A percentile compares a stretch with the other conserved stretches of the same genome.
phyloP scores from a whole-genome alignment of 2,113 vertebrate species.

The Sylvia atricapilla region DNA sequence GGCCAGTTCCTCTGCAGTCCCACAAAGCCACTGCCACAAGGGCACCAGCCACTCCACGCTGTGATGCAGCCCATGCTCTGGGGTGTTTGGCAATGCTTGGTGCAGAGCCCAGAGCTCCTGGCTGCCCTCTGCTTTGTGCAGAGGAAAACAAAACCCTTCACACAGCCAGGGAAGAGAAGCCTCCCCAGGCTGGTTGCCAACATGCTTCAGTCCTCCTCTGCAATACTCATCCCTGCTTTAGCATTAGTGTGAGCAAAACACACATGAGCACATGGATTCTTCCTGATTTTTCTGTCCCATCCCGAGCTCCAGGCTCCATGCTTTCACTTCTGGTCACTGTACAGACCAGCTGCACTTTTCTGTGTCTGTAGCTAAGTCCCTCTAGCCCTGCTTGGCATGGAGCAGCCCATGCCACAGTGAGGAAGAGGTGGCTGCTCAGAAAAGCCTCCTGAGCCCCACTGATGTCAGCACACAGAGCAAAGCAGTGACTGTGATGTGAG shows the following conservation, averaged over 20 bases:
- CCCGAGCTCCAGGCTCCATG: not conserved
- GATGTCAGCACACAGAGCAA: not conserved
- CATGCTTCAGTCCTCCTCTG: not conserved
- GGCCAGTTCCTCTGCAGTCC: not conserved
- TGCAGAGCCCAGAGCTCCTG: not conserved
- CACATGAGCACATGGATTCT: not conserved
- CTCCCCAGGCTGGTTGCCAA: not conserved
- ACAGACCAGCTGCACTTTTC: not conserved
- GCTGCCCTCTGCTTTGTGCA: not conserved
- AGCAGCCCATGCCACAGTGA: not conserved
- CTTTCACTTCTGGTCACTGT: not conserved
- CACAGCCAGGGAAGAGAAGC: not conserved
- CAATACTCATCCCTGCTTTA: not conserved
- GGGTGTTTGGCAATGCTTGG: not conserved
- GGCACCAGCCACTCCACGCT: accelerated
- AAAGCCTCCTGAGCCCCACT: not conserved
- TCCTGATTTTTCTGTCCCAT: not conserved
- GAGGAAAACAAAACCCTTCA: not conserved
- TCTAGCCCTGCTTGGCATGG: not conserved
- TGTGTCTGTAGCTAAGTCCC: not conserved
- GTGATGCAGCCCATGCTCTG: not conserved
- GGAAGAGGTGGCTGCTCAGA: not conserved
- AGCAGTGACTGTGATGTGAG: not conserved
- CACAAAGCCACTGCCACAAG: not conserved
- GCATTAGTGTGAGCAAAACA: not conserved